These are phyloP conservation scores for Pseudonaja textilis DNA, from an alignment of 2,113 vertebrate genomes.

Conservation along the genomic window DNA sequence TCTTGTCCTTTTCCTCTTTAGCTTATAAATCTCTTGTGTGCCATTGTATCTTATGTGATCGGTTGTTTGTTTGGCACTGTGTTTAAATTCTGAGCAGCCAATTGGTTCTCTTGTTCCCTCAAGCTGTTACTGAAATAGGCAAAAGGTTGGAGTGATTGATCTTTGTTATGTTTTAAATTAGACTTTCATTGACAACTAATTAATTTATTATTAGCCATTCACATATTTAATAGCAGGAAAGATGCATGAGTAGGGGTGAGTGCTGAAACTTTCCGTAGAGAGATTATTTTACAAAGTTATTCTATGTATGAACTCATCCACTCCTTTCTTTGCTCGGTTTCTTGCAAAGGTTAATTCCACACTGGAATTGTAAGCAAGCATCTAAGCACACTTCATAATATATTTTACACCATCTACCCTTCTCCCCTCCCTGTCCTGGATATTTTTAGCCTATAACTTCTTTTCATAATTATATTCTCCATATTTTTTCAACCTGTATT, in stretches of 20 bases:
- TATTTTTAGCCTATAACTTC: constrained; percentile 10
- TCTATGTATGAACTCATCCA: neutral
- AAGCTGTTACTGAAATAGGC: neutral
- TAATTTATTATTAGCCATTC: neutral
- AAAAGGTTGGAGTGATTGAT: neutral
- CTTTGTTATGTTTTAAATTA: neutral
- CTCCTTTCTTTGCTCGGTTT: constrained; percentile 11
- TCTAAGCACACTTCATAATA: constrained; percentile 43
- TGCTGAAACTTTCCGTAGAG: neutral
- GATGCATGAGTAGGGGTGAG: neutral
- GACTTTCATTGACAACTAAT: neutral
- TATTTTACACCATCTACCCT: constrained; percentile 27
- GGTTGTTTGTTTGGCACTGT: no score
- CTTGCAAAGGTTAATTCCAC: constrained; percentile 40
- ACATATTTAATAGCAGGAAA: neutral
- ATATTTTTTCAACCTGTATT: constrained; percentile 53
- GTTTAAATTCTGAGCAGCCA: no score
- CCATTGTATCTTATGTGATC: no score
- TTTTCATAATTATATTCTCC: constrained; percentile 60
- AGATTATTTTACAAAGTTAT: constrained; percentile 2
- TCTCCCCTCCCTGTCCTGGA: neutral
- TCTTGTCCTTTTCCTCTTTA: no score
- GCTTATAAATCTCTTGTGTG: no score
- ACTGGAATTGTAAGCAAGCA: constrained; percentile 49
- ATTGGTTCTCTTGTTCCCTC: neutral